Evolutionary conservation across 2,113 vertebrate species (phyloP), one percentile per base, ranked within the genome.

Genomic region (Pelmatolapia mariae): DNA sequence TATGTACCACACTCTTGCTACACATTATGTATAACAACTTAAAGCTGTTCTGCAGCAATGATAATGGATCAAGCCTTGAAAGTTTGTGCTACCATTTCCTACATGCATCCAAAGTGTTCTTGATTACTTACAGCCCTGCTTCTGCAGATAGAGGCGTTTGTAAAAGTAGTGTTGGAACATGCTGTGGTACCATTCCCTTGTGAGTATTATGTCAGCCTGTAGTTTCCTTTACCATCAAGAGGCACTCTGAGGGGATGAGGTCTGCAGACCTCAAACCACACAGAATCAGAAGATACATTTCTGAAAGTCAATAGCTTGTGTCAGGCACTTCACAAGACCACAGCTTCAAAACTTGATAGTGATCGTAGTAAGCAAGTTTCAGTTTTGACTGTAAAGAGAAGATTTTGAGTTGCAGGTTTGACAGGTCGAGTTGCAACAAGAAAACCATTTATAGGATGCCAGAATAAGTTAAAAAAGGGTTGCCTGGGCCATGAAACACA

Each of bases 301-400:
- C 7, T 59, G 24, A 29, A 59, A 59, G 56, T 59, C 24, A 59
- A 59, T 29, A 59, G 24, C 24, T 59, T 59, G 56, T 8, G 12
- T 59, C 4, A 0, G 24, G 3, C 7, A 59, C 12, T 1, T 59
- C 1, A 59, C 0, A 59, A 31, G 15, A 59, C 26, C 8, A 59
- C 3, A 31, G 56, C 56, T 59, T 31, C 1, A 2, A 13, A 56
- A 13, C 22, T 5, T 1, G 1, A 26, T 56, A 15, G 22, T 26
- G 2, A 13, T 26, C 3, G 3, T 56, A 56, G 22, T 15, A 56
- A 56, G 7, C 22, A 26, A 15, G 22, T 2, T 8, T 56, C 22
- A 1, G 26, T 59, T 59, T 59, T 31, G 26, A 59, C 56, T 59
- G 26, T 2, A 31, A 59, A 59, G 3, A 4, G 8, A 59, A 59